Percentiles rank a stretch among this genome's conserved stretches.
Evolutionary conservation across 2,113 vertebrate species (phyloP).

Genomic region (Aramus guarauna): DNA sequence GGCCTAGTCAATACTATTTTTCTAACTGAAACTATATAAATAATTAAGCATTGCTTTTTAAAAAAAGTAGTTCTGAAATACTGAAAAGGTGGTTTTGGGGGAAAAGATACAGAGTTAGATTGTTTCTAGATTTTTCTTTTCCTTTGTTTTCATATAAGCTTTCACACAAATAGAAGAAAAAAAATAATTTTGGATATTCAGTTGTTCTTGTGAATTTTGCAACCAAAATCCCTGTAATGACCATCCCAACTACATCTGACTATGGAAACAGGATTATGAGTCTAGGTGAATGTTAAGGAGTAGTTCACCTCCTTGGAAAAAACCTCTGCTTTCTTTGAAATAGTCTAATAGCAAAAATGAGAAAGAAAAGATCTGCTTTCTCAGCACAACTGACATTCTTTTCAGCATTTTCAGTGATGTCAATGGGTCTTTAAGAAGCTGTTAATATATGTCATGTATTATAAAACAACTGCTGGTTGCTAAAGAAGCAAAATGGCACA

Average conservation of each 20-base stretch:
- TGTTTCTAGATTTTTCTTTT: neutral
- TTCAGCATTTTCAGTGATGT: neutral
- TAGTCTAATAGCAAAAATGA: neutral
- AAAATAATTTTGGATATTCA: neutral
- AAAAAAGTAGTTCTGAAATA: neutral
- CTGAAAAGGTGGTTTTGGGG: neutral
- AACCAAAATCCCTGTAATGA: neutral
- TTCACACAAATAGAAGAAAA: neutral
- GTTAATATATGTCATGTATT: neutral
- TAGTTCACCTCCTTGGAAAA: neutral
- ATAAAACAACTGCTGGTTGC: neutral
- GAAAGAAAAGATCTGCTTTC: neutral
- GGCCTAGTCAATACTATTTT: neutral
- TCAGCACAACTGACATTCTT: neutral
- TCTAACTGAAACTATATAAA: neutral
- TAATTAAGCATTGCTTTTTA: neutral
- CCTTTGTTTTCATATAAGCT: neutral
- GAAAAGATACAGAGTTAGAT: neutral
- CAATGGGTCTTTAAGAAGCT: neutral
- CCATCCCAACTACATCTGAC: neutral
- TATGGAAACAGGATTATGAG: neutral
- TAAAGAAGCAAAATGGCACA: neutral
- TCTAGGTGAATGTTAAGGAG: neutral
- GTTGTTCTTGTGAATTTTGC: neutral
- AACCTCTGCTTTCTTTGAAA: neutral